Conservation (phyloP, 30 jellyfish, hydroid and myxozoan genomes). For the Hydractinia echinata region DNA sequence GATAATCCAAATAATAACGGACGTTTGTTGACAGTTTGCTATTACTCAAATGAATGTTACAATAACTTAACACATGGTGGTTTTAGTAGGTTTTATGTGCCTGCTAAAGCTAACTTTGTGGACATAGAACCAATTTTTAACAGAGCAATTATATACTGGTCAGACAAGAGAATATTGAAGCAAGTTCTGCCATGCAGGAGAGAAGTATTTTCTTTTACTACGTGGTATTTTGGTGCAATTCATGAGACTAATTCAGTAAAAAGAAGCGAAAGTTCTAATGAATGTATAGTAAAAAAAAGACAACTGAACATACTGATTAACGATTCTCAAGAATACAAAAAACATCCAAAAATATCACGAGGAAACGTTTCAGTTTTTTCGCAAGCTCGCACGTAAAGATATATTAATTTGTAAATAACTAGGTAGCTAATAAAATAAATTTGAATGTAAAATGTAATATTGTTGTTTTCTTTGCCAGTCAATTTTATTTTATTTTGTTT, state of each 20-base stretch:
- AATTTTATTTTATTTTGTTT: no score
- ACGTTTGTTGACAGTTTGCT: slow-evolving; percentile 3
- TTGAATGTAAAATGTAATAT: no score
- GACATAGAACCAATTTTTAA: not conserved
- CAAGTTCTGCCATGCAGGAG: not conserved
- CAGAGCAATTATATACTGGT: not conserved
- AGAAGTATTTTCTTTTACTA: not conserved
- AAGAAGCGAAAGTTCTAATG: no score
- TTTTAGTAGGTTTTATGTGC: not conserved
- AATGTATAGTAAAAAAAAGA: no score
- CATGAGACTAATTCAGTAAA: not conserved
- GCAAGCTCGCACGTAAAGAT: no score
- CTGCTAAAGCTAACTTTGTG: not conserved
- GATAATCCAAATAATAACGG: slow-evolving; percentile 17
- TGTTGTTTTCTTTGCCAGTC: no score
- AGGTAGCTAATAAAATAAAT: no score
- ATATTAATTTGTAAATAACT: no score
- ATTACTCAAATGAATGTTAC: not conserved
- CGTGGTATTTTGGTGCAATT: slow-evolving; percentile 15
- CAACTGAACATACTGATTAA: no score
- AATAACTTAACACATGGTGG: not conserved
- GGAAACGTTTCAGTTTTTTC: no score
- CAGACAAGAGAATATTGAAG: not conserved
- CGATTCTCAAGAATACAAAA: no score
- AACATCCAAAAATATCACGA: no score